Conservation (phyloP, 2,888 invertebrate species). For the Osmoderma eremita region DNA sequence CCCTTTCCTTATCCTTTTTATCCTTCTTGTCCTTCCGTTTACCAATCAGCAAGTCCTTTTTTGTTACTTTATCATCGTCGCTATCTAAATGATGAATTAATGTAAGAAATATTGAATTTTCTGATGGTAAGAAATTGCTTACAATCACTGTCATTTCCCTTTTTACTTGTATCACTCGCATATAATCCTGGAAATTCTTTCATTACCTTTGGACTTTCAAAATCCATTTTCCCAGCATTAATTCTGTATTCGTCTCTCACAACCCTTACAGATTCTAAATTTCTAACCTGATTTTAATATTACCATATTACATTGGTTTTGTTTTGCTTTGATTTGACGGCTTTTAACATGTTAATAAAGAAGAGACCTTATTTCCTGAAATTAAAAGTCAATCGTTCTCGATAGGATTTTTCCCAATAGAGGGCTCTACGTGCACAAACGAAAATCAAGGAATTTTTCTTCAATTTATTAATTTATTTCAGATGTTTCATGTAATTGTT, state of each 20-base stretch:
- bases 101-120: no score
- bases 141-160: conserved; percentile 84
- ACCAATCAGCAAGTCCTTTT: conserved; percentile 81
- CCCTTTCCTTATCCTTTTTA: conserved; percentile 87
- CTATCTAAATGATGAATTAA: conserved; percentile 71
- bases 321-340: background rate
- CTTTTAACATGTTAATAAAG: background rate
- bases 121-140: no score
- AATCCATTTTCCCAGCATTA: conserved; percentile 70
- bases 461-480: background rate
- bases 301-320: background rate
- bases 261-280: background rate
- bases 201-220: conserved; percentile 89
- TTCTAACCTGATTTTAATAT: background rate
- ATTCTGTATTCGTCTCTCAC: background rate
- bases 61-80: conserved; percentile 83
- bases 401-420: no score
- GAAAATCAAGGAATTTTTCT: no score
- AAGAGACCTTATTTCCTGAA: background rate
- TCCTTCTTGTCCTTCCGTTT: conserved; percentile 85
- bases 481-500: no score
- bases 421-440: no score
- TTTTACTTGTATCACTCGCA: conserved; percentile 81
- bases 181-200: conserved; percentile 91
- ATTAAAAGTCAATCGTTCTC: background rate